Percentiles rank a stretch among this genome's conserved stretches.
These are phyloP conservation scores for Euphydryas editha DNA, from an alignment of 2,888 invertebrate genomes.

Conservation along the genomic window DNA sequence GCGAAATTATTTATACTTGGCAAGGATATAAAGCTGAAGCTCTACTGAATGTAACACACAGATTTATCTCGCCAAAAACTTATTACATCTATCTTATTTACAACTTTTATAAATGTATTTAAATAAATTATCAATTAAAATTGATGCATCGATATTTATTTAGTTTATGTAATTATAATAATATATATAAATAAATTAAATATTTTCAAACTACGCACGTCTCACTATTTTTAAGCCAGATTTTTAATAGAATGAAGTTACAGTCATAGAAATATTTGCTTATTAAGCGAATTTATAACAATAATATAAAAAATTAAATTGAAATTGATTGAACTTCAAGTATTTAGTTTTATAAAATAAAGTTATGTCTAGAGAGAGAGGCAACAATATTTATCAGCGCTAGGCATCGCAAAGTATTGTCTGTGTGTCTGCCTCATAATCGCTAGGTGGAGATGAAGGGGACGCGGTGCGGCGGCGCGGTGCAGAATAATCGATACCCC, in stretches of 20 bases:
- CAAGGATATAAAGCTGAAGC: constrained; percentile 36
- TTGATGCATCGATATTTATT: too few relatives aligned
- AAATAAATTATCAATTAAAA: too few relatives aligned
- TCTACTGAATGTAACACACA: constrained; percentile 10
- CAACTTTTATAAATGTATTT: too few relatives aligned
- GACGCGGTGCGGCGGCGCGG: constrained; percentile 47
- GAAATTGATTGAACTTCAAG: too few relatives aligned
- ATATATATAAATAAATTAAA: too few relatives aligned
- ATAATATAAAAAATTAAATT: neutral
- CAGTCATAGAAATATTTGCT: too few relatives aligned
- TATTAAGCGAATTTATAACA: too few relatives aligned
- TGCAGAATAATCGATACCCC: constrained; percentile 74
- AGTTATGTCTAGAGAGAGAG: neutral
- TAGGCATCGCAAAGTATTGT: neutral
- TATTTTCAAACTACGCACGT: too few relatives aligned
- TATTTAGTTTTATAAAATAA: neutral
- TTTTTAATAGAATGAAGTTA: too few relatives aligned
- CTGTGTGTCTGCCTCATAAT: constrained; percentile 1
- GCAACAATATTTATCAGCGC: neutral
- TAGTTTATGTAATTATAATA: too few relatives aligned
- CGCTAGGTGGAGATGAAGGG: constrained; percentile 46
- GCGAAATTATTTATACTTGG: constrained; percentile 43
- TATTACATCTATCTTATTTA: too few relatives aligned
- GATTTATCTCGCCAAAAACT: neutral
- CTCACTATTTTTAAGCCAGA: too few relatives aligned